Base-by-base conservation (phyloP, 2,113 vertebrate genomes). In the Conger conger region DNA sequence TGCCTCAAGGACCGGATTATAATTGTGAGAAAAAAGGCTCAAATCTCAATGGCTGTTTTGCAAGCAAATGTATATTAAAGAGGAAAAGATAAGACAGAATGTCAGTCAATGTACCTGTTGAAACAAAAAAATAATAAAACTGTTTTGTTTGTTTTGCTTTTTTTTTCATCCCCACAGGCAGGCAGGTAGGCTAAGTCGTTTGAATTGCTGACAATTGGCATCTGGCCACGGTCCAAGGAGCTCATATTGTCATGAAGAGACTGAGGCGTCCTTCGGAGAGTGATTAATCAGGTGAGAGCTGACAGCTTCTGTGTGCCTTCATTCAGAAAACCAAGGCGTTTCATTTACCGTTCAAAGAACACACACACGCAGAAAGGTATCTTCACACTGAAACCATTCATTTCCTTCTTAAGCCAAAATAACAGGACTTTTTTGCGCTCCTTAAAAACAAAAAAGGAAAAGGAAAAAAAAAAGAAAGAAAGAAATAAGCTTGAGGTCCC, bases 61-160 rank as follows among this genome's bases (percentile, higher is more conserved):
- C 87, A 86, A 93, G 93, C 91, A 95, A 94, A 94, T 93, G 94
- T 92, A 93, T 92, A 94, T 94, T 95, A 94, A 94, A 94, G 94
- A 93, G 91, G 90, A 91, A 88, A 93, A 90, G 91, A 93, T 90
- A 60, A 93, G 93, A 93, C 93, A 93, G 93, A 91, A 91, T 92
- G 93, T 94, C 93, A 94, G 92, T 94, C 94, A 94, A 87, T 87
- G 87, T 91, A 88, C 89, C 90, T 85, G 77, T 90, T 91, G 91
- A 88, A 92, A 93, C 89, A 90, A 85, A 90, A 90, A 90, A 87
- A n/a, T n/a, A n/a, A n/a, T n/a, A n/a, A 42, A 42, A 50, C 9
- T 42, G 4, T 42, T 42, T 42, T 42, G 40, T 42, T 42, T 42
- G 45, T 50, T 50, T 50, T 50, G 11, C 1, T 90, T 80, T 87